Evolutionary conservation across 53 echinoderm and acorn worm species (phyloP), one percentile per base, ranked within the genome.

Genomic region (Pentamera pediparva): DNA sequence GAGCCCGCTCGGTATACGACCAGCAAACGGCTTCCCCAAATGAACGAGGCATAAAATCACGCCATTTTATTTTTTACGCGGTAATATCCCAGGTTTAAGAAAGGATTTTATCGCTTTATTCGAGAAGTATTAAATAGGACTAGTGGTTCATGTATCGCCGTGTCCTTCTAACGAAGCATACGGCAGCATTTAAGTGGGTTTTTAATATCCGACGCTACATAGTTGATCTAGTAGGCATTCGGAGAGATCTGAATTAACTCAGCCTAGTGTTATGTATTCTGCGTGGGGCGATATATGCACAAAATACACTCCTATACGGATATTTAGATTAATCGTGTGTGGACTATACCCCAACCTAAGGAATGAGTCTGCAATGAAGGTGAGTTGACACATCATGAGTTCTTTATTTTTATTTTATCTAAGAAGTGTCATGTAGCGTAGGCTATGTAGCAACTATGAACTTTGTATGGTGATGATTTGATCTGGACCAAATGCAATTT

Each of bases 1-100:
- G 45, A 47, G 67, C 67, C 67, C 67, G 67, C 67, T 41, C 45
- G n/a, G 30, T 67, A 47, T 67, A 67, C 67, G 67, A 67, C 67
- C 48, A 32, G n/a, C n/a, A n/a, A n/a, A 41, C 29, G 40, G 28
- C 67, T 47, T 67, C 30, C 67, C 30, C 41, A 47, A 67, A 67
- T 28, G 67, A 67, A 43, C 20, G 25, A 39, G 24, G 29, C 45
- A 67, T 43, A 67, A 67, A 43, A 9, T 41, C 45, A 39, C 41
- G 40, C 15, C 41, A 67, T 47, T 41, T 30, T n/a, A n/a, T n/a
- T 28, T 67, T 67, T 67, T 67, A 67, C 67, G 67, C 45, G 67
- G 67, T 41, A 67, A 67, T 47, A 67, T 67, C 29, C 67, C 27
- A 27, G 45, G 67, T 67, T 67, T 67, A 67, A 67, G 67, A 67